phyloP scores from a whole-genome alignment of 1,140 invertebrate genomes.

The Calephelis nemesis region DNA sequence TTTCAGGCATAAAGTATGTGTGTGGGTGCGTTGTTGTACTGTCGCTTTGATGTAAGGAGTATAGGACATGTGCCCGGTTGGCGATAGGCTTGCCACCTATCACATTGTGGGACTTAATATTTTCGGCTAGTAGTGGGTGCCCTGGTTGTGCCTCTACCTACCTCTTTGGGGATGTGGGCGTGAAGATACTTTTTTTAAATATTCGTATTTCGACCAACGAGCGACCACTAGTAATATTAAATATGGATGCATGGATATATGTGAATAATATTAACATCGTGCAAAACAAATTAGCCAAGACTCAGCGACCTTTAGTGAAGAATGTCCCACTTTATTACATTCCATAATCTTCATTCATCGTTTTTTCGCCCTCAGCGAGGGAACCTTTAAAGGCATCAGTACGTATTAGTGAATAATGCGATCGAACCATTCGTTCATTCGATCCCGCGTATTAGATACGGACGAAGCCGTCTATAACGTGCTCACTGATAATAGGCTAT shows the following conservation, averaged over 20 bases:
- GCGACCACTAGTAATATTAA: no score
- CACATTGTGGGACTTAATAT: no score
- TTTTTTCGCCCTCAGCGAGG: constrained; percentile 61
- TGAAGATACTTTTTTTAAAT: no score
- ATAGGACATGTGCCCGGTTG: no score
- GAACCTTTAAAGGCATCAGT: constrained; percentile 64
- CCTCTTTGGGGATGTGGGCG: no score
- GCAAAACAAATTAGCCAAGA: constrained; percentile 54
- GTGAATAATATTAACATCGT: neutral
- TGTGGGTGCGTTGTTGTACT: no score
- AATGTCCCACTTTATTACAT: constrained; percentile 76
- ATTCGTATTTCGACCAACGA: no score
- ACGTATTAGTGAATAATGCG: constrained; percentile 71
- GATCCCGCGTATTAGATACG: constrained; percentile 65
- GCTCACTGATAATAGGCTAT: constrained; percentile 63
- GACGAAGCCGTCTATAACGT: constrained; percentile 49
- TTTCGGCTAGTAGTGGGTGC: no score
- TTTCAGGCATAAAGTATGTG: no score
- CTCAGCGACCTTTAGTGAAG: constrained; percentile 47
- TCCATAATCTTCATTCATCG: constrained; percentile 73
- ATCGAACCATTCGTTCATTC: constrained; percentile 69
- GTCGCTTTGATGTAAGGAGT: no score
- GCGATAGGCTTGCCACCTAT: no score
- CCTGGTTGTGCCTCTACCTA: no score
- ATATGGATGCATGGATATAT: neutral